Conservation (phyloP, 2,888 invertebrate species). For the Adelphocoris suturalis region DNA sequence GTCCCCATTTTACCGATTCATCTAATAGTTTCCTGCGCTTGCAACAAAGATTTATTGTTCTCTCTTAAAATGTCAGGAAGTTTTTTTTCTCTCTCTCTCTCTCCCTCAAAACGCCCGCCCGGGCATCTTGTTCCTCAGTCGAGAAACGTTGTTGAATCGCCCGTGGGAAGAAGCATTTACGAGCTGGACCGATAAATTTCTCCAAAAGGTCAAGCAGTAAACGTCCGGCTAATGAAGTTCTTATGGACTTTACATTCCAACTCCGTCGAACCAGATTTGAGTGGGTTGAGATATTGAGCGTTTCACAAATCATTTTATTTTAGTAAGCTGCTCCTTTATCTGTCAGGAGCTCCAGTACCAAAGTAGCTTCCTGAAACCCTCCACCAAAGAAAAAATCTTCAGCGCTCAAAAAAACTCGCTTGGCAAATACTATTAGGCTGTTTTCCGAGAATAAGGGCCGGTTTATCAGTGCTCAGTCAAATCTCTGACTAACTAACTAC, state of each 20-base stretch:
- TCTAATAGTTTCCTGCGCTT: background rate
- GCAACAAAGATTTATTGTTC: background rate
- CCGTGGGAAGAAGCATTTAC: conserved; percentile 7
- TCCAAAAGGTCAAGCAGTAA: conserved; percentile 28
- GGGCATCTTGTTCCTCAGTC: background rate
- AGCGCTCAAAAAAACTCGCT: no score
- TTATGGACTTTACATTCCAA: conserved; percentile 1
- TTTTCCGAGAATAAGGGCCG: no score
- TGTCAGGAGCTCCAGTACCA: no score
- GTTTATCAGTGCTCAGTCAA: no score
- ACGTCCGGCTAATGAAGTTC: conserved; percentile 18
- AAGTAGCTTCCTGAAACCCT: no score
- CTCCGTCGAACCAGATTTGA: background rate
- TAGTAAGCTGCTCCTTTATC: no score
- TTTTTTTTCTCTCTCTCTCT: no score
- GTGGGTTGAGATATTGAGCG: background rate
- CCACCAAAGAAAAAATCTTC: no score
- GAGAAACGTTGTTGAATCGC: background rate
- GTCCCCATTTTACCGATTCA: background rate
- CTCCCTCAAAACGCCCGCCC: background rate
- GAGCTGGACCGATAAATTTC: conserved; percentile 22
- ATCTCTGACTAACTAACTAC: no score
- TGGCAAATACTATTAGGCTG: no score
- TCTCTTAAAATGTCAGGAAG: background rate
- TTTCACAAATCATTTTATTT: no score